Conservation (phyloP, 2,888 invertebrate genomes). For the Idaea aversata region DNA sequence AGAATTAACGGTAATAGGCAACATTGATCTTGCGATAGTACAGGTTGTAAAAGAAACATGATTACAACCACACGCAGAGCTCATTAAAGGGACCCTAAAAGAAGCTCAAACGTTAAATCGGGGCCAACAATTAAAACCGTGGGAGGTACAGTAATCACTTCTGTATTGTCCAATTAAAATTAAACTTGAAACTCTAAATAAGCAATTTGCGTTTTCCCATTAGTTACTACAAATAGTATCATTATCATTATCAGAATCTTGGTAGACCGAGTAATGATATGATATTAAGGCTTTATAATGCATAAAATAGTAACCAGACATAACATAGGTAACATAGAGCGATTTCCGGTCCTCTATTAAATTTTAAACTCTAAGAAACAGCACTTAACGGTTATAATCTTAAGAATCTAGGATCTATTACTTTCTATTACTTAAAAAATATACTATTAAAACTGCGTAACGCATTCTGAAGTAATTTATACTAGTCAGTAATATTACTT, state of each 20-base stretch:
- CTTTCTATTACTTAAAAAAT: neutral
- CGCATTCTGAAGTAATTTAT: neutral
- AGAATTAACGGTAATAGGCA: conserved; percentile 11
- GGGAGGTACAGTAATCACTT: conserved; percentile 35
- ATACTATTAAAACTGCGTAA: too few species aligned
- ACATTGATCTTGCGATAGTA: neutral
- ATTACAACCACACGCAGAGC: conserved; percentile 39
- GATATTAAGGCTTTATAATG: conserved; percentile 5
- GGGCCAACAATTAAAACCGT: conserved; percentile 47
- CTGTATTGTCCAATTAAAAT: conserved; percentile 42
- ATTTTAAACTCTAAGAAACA: neutral
- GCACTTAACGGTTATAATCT: neutral
- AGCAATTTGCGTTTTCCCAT: conserved; percentile 27
- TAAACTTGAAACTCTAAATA: conserved; percentile 26
- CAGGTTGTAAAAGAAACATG: neutral
- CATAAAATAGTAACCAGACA: conserved; percentile 3
- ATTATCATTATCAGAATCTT: conserved; percentile 3
- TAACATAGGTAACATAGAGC: neutral
- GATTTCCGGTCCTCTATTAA: neutral
- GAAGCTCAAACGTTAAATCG: conserved; percentile 48
- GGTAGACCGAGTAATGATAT: conserved; percentile 3
- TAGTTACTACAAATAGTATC: conserved; percentile 7
- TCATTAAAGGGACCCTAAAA: conserved; percentile 21
- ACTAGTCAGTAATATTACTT: neutral
- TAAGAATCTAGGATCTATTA: neutral